phyloP scores from a whole-genome alignment of 1,140 invertebrate genomes.

The Temnothorax longispinosus region DNA sequence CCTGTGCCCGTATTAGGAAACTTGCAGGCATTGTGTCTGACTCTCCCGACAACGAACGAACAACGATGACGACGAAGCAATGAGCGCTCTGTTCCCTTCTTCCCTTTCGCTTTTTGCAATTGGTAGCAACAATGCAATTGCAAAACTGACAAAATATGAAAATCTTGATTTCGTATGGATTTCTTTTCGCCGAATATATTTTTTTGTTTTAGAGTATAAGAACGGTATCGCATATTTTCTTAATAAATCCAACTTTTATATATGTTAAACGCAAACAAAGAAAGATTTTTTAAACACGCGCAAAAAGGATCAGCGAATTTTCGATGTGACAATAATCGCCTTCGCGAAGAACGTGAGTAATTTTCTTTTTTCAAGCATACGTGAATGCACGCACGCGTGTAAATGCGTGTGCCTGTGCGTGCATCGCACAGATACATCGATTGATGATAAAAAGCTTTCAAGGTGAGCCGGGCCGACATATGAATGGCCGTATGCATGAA shows the following conservation, averaged over 20 bases:
- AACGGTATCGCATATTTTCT: not conserved
- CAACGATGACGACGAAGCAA: conserved; percentile 55
- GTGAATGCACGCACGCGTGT: not conserved
- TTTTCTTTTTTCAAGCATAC: conserved; percentile 4
- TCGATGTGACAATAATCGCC: not conserved
- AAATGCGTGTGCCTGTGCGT: not conserved
- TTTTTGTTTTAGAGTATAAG: not conserved
- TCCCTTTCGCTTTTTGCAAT: not conserved
- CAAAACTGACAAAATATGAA: conserved; percentile 46
- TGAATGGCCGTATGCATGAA: conserved; percentile 84
- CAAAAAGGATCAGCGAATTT: not conserved
- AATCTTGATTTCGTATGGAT: conserved; percentile 11
- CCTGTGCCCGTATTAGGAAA: conserved; percentile 81
- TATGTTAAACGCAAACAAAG: not conserved
- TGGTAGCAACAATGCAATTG: conserved; percentile 5
- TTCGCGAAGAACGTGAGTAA: not conserved
- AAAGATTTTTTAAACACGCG: not conserved
- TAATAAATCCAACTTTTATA: not conserved
- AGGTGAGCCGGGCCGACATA: conserved; percentile 81
- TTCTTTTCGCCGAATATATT: not conserved
- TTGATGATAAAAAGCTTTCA: conserved; percentile 78
- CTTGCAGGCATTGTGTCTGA: conserved; percentile 80
- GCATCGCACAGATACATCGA: conserved; percentile 49
- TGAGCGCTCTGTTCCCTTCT: not conserved
- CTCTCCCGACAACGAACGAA: conserved; percentile 44